A percentile compares a stretch with the other conserved stretches of the same genome.
phyloP scores from a whole-genome alignment of 2,797 vertebrate genomes.

The Liasis olivaceus region DNA sequence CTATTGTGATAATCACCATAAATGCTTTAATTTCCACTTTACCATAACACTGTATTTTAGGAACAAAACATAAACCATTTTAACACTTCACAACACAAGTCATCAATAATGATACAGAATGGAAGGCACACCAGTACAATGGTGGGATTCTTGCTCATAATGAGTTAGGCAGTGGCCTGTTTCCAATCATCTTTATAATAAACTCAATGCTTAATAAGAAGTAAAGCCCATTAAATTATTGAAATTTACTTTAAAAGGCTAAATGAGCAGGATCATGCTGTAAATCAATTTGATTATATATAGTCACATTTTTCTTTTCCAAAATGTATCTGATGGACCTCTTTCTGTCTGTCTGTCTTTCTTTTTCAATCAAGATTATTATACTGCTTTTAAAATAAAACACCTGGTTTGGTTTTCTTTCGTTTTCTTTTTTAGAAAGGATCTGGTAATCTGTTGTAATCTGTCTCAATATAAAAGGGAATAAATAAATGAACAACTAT shows the following conservation, averaged over 20 bases:
- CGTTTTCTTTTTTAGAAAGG: neutral
- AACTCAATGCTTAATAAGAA: neutral
- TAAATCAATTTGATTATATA: neutral
- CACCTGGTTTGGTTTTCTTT: neutral
- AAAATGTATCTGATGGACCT: neutral
- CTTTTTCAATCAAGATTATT: neutral
- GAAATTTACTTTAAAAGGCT: neutral
- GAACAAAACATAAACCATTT: neutral
- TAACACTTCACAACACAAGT: neutral
- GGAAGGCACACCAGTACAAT: neutral
- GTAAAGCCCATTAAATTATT: neutral
- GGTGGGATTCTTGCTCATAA: neutral
- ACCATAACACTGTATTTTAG: neutral
- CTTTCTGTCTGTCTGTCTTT: no score
- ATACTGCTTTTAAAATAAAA: neutral
- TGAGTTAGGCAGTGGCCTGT: neutral
- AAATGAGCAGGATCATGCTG: neutral
- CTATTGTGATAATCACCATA: neutral
- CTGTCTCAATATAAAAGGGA: neutral
- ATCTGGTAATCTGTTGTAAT: fast-evolving
- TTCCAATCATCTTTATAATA: neutral
- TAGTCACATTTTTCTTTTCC: neutral
- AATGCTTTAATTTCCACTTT: neutral
- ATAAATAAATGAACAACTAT: neutral
- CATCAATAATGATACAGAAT: neutral